Conservation (phyloP, 2,113 vertebrate genomes). For the Numenius arquata region DNA sequence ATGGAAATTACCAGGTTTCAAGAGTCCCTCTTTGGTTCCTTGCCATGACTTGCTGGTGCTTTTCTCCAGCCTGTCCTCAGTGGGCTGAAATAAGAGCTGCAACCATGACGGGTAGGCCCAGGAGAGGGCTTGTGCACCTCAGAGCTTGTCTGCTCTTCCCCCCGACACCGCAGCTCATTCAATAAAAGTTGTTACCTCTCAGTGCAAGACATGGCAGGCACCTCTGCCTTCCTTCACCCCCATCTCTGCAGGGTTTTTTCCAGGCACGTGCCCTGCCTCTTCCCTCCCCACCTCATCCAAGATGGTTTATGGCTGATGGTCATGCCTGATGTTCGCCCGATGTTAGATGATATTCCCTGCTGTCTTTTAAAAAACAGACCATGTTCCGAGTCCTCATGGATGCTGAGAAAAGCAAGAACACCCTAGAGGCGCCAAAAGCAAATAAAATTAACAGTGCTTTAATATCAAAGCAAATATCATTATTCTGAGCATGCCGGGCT, state of each 20-base stretch:
- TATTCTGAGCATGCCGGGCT: neutral
- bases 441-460: neutral
- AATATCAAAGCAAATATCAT: neutral
- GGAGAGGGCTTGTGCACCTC: neutral
- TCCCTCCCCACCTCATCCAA: neutral
- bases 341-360: neutral
- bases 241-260: neutral
- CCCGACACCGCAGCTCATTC: rapidly evolving
- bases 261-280: rapidly evolving
- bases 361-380: neutral
- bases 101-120: rapidly evolving
- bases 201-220: neutral
- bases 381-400: neutral
- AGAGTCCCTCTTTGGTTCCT: neutral
- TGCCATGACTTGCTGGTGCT: neutral
- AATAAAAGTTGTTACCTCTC: neutral
- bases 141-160: neutral
- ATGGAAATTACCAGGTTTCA: neutral
- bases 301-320: neutral
- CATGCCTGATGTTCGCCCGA: neutral
- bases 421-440: neutral
- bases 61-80: neutral
- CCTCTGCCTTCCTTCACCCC: neutral
- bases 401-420: neutral
- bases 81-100: neutral